Evolutionary conservation across 2,888 invertebrate genomes (phyloP).

Genomic region (Drosophila koepferae): DNA sequence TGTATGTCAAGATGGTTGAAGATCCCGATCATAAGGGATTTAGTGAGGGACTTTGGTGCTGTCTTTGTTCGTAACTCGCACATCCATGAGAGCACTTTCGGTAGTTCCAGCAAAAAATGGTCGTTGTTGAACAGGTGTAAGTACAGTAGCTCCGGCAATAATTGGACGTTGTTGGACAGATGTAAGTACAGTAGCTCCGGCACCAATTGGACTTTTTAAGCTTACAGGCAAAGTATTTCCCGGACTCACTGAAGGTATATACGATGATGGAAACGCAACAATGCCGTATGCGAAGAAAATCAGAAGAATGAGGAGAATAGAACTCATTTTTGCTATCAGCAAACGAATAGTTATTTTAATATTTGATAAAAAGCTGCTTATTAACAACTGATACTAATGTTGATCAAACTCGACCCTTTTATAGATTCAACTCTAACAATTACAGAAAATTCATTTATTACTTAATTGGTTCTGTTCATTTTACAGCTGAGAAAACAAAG

Average conservation of each 20-base stretch:
- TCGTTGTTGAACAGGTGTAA: neutral
- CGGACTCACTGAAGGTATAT: too few relatives aligned
- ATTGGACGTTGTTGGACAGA: neutral
- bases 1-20: neutral
- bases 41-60: neutral
- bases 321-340: neutral
- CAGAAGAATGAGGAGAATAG: neutral
- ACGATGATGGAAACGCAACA: neutral
- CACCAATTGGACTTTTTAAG: neutral
- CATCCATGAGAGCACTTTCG: neutral
- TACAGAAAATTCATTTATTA: neutral
- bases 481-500: neutral
- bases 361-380: too few relatives aligned
- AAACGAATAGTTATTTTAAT: neutral
- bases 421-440: neutral
- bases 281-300: neutral
- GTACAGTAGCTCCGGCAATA: neutral
- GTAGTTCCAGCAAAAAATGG: conserved; percentile 3
- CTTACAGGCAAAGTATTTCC: neutral
- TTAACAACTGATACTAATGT: neutral
- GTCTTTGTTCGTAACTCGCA: too few relatives aligned
- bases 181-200: neutral
- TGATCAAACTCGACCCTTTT: neutral
- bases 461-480: neutral
- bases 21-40: too few relatives aligned